Evolutionary conservation across 2,888 invertebrate genomes (phyloP), one percentile per base, ranked within the genome.

Genomic region (Drosophila fulvimacula): DNA sequence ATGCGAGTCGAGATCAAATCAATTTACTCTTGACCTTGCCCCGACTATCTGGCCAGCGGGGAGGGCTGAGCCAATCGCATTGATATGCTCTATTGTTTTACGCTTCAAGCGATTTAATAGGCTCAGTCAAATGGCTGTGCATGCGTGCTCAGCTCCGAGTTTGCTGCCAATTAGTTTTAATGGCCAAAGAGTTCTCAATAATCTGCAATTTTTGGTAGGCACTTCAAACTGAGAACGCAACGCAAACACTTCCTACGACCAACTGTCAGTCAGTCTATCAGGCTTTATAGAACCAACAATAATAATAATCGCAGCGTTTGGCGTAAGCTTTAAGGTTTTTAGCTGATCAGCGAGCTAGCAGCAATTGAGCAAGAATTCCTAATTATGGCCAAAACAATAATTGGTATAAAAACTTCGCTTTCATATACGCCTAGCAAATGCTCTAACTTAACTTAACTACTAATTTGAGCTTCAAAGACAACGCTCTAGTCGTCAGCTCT

Each of bases 11-110:
- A 55, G 60, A 53, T 60, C 51, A 64, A 71, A 51, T 74, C 77
- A 86, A 76, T 68, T 57, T 70, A 65, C 77, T 60, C 77, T 70
- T 79, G 82, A 86, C 82, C 82, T 82, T 82, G 81, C 79, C 70
- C 67, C 21, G 34, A 34, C 17, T 10, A 21, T 24, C 27, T 3
- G 38, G n/a, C 38, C 21, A 21, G 46, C 5, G 46, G 30, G 11
- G 17, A 17, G 17, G 10, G 46, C 11, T n/a, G 3, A 30, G 6
- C 17, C 27, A 48, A 30, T 17, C 59, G 39, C 32, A 68, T 60
- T 53, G 60, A 60, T 64, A 49, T 44, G 46, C 42, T 60, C 39
- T 39, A 55, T 74, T 53, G 64, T 64, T 32, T 46, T 48, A 48
- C 41, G 55, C 34, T 39, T 39, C 30, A 38, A 30, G 41, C 55